phyloP scores from a whole-genome alignment of 2,888 invertebrate genomes.

The Temnothorax rugatulus region DNA sequence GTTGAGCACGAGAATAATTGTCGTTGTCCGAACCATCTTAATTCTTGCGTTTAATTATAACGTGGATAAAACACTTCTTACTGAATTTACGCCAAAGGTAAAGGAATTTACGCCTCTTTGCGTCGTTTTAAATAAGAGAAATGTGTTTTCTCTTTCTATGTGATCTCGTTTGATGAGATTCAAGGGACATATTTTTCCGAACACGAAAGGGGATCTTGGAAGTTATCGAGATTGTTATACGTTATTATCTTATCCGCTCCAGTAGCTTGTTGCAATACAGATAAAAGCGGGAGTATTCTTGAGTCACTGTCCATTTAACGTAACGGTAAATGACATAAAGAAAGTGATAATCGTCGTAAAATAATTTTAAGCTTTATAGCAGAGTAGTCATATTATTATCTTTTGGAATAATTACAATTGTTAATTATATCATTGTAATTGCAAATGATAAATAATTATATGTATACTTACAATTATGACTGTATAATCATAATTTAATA shows the following conservation, averaged over 20 bases:
- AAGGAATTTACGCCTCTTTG: no score
- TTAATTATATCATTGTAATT: neutral
- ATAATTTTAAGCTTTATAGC: neutral
- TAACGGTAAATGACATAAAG: neutral
- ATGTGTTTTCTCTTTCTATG: neutral
- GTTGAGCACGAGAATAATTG: neutral
- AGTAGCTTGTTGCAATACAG: neutral
- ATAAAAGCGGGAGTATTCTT: neutral
- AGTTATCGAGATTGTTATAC: slow-evolving; percentile 9
- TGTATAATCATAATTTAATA: neutral
- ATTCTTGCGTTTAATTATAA: neutral
- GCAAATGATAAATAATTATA: neutral
- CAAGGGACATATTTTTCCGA: neutral
- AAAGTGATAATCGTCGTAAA: neutral
- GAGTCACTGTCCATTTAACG: neutral
- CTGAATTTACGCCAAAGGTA: neutral
- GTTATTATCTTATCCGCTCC: slow-evolving; percentile 11
- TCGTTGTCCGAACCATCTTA: neutral
- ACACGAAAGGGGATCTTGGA: neutral
- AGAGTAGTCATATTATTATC: neutral
- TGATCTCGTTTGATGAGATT: neutral
- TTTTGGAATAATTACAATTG: neutral
- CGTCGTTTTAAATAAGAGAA: neutral
- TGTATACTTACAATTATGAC: neutral
- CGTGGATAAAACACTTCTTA: neutral